Base-by-base conservation (phyloP, 1,140 invertebrate genomes). In the Sminthurides bifidus region DNA sequence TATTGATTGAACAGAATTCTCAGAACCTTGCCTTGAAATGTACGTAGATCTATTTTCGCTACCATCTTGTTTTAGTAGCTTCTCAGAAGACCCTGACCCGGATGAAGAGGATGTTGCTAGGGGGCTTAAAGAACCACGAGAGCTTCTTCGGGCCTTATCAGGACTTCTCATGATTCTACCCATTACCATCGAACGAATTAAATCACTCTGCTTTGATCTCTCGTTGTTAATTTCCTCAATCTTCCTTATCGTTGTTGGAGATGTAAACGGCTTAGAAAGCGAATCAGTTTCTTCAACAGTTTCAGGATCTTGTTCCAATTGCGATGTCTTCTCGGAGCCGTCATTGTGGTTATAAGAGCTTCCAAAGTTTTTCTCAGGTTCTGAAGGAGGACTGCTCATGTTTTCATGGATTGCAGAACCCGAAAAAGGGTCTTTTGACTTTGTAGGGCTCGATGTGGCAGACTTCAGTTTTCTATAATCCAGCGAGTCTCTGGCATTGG, bases 151-250 rank as follows among this genome's bases (percentile, higher is more conserved):
- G 46, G 43, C 52, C 50, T 67, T 68, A 14, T 68, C 67, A 15
- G 62, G 59, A 52, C 57, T 68, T 2, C 58, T 51, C 14, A 56
- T 43, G 19, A 85, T 74, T 67, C 84, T 84, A 49, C 83, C 82
- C 79, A 87, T 82, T 26, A 87, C 77, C 67, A 87, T 73, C 68
- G 85, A 82, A 64, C 85, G 81, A 56, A 84, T 80, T 2, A 84
- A 68, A 68, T 78, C 79, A 65, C 81, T 82, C 65, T 83, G 80
- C 68, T 82, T 81, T 4, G 74, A 76, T 41, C 81, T 74, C 65
- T 83, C 79, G 66, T 77, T 76, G 8, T 75, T 78, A 12, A 82
- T 74, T 69, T 81, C 79, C 66, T 82, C 78, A 33, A 83, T 69
- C 66, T 78, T 78, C 31, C 74, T 68, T 1, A 72, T 73, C 4